A percentile compares a stretch with the other conserved stretches of the same genome.
Conservation (phyloP, 2,888 invertebrate genomes). For the Spialia ferax region DNA sequence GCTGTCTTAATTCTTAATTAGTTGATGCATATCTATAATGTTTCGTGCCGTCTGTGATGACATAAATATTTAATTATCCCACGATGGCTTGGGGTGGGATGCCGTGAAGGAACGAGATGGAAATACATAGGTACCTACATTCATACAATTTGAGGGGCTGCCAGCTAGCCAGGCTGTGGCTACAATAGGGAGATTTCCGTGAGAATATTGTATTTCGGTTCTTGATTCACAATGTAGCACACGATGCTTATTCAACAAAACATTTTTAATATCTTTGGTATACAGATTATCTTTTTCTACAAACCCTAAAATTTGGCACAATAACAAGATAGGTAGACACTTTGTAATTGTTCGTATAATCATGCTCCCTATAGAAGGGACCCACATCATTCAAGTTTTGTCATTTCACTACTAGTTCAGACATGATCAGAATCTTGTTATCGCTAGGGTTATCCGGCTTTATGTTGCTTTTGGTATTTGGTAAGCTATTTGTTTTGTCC, state of each 20-base stretch:
- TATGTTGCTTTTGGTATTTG: neutral
- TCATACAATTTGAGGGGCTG: constrained; percentile 73
- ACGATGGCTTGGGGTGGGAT: constrained; percentile 73
- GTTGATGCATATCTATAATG: constrained; percentile 43
- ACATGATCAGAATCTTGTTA: constrained; percentile 48
- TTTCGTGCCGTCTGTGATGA: constrained; percentile 61
- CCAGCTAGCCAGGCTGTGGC: constrained; percentile 65
- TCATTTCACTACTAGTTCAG: constrained; percentile 55
- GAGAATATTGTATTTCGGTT: constrained; percentile 61
- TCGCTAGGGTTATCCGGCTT: constrained; percentile 23
- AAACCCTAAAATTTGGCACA: neutral
- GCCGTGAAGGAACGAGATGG: constrained; percentile 69
- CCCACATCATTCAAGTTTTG: constrained; percentile 58
- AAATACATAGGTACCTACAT: constrained; percentile 57
- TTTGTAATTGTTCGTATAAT: neutral
- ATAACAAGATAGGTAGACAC: neutral
- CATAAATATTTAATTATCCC: constrained; percentile 85
- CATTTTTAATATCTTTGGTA: neutral
- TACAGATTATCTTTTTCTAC: neutral
- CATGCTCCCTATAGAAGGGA: constrained; percentile 36
- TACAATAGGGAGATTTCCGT: constrained; percentile 67
- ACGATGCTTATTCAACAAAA: constrained; percentile 11
- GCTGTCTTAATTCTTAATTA: constrained; percentile 29
- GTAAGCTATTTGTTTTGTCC: neutral
- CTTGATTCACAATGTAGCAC: constrained; percentile 47